Evolutionary conservation across 2,113 vertebrate genomes (phyloP).

Genomic region (Piaya cayana): DNA sequence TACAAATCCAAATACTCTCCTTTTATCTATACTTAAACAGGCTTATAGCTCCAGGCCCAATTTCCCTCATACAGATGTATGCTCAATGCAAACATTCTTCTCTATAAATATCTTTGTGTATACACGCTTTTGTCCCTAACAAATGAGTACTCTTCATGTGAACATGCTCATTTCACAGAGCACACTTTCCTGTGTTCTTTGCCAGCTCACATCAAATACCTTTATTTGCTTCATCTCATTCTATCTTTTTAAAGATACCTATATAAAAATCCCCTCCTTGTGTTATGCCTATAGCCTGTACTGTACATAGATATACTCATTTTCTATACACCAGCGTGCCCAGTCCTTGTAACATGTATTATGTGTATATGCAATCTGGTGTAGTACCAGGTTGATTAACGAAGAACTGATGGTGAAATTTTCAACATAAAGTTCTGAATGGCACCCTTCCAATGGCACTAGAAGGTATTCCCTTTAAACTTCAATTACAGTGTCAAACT

Average conservation of each 20-base stretch:
- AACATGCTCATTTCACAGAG: neutral
- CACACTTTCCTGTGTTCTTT: neutral
- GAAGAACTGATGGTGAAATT: neutral
- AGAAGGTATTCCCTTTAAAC: neutral
- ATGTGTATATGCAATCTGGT: neutral
- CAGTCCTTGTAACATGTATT: neutral
- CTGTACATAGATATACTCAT: neutral
- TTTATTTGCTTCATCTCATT: neutral
- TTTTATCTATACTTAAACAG: neutral
- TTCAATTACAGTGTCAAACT: neutral
- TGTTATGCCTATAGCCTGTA: neutral
- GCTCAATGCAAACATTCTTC: neutral
- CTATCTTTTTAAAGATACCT: slow-evolving; percentile 26
- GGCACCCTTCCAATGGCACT: neutral
- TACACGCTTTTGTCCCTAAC: neutral
- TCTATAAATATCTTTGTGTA: slow-evolving; percentile 11
- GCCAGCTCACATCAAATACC: slow-evolving; percentile 15
- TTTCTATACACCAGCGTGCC: neutral
- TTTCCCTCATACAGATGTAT: neutral
- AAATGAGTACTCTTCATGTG: neutral
- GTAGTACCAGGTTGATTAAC: neutral
- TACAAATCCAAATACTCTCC: neutral
- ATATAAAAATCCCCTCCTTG: slow-evolving; percentile 15
- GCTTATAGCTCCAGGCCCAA: neutral
- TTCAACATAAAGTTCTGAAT: neutral